A percentile compares a stretch with the other conserved stretches of the same genome.
phyloP scores from a whole-genome alignment of 2,888 invertebrate species.

The Lamellibrachia columna region DNA sequence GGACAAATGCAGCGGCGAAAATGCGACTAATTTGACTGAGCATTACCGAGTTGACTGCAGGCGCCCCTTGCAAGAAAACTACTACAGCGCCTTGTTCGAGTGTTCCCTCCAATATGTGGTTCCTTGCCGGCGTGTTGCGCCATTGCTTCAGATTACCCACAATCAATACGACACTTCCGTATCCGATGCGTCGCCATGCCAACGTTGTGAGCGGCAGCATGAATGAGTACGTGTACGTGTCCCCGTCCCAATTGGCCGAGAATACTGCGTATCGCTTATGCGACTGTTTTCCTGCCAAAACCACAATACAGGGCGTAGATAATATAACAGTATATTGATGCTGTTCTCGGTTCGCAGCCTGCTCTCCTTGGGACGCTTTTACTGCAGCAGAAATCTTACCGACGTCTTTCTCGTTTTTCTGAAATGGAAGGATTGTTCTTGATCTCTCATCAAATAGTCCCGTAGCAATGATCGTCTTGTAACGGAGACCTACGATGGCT shows the following conservation, averaged over 20 bases:
- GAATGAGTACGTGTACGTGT: conserved; percentile 26
- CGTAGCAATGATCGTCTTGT: too few relatives aligned
- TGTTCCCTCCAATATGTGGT: conserved; percentile 21
- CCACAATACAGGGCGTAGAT: too few relatives aligned
- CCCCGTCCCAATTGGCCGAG: conserved; percentile 31
- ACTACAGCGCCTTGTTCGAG: conserved; percentile 22
- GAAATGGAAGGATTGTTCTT: too few relatives aligned
- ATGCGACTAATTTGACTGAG: conserved; percentile 30
- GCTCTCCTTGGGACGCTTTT: too few relatives aligned
- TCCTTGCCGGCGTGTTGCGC: conserved; percentile 25
- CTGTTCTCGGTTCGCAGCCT: too few relatives aligned
- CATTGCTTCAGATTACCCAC: conserved; percentile 30
- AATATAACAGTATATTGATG: too few relatives aligned
- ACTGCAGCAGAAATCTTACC: too few relatives aligned
- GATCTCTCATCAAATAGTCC: too few relatives aligned
- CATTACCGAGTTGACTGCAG: conserved; percentile 27
- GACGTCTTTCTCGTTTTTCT: too few relatives aligned
- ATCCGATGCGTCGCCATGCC: conserved; percentile 36
- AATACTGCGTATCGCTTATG: conserved; percentile 32
- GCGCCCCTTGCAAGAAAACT: neutral
- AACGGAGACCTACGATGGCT: too few relatives aligned
- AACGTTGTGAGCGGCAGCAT: conserved; percentile 33
- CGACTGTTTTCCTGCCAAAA: too few relatives aligned
- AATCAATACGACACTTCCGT: conserved; percentile 31
- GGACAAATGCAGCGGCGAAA: conserved; percentile 6